Evolutionary conservation across 2,797 vertebrate species (phyloP).

Genomic region (Acanthornis magna): DNA sequence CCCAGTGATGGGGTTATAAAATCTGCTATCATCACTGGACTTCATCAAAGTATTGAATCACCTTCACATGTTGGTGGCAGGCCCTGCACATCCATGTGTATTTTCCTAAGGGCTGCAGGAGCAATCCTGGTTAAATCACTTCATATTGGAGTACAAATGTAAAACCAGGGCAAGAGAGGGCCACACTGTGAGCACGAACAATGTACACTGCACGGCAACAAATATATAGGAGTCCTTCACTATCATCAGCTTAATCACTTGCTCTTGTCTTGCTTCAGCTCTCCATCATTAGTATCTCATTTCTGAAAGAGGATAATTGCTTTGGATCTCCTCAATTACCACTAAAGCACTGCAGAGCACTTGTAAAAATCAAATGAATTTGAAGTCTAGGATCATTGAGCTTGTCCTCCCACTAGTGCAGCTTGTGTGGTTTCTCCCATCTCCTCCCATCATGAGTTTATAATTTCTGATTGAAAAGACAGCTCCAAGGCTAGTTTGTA

Average conservation of each 20-base stretch:
- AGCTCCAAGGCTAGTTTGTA: background rate
- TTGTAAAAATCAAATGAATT: constrained; percentile 9
- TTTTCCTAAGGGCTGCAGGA: background rate
- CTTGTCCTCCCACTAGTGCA: background rate
- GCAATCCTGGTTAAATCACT: background rate
- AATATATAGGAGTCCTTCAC: background rate
- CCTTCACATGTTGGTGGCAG: background rate
- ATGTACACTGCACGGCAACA: background rate
- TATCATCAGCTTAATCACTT: constrained; percentile 8
- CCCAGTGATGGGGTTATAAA: background rate
- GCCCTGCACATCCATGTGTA: background rate
- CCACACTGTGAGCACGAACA: background rate
- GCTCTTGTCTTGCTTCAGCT: background rate
- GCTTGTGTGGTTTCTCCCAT: background rate
- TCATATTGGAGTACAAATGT: background rate
- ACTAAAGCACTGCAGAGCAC: background rate
- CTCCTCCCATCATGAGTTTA: background rate
- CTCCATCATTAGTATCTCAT: constrained; percentile 10
- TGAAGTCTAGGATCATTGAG: constrained; percentile 1
- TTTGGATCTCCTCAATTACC: constrained; percentile 35
- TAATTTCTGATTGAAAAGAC: background rate
- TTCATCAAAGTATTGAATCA: background rate
- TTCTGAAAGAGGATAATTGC: constrained; percentile 41
- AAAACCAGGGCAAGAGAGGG: background rate
- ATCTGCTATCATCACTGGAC: background rate